Percentiles rank a stretch among this genome's conserved stretches.
These are phyloP conservation scores for Eupithecia subfuscata DNA, from an alignment of 2,888 invertebrate species.

Conservation along the genomic window DNA sequence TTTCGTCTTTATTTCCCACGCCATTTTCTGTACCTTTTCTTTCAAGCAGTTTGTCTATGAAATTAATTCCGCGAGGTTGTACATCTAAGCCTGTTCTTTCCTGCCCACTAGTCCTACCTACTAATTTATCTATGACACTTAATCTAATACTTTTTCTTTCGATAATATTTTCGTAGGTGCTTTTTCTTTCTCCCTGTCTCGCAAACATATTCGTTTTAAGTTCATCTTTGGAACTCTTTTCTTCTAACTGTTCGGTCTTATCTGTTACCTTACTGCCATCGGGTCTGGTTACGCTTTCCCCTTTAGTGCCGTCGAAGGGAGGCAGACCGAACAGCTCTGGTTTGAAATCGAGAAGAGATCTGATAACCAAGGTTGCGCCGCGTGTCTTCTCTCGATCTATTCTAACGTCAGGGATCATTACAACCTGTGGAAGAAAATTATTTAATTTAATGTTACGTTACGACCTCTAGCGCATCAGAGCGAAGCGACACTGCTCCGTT, in stretches of 20 bases:
- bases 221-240: neutral
- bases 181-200: neutral
- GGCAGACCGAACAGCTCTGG: conserved; percentile 94
- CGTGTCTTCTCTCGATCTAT: conserved; percentile 54
- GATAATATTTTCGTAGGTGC: neutral
- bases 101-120: neutral
- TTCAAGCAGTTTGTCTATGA: neutral
- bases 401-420: conserved; percentile 88
- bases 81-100: neutral
- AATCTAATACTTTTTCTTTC: neutral
- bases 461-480: neutral
- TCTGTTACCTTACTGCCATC: neutral
- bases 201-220: neutral
- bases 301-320: conserved; percentile 66
- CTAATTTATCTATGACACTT: neutral
- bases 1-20: neutral
- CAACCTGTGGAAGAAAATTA: conserved; percentile 67
- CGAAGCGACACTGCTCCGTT: no score
- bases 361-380: conserved; percentile 86
- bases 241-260: neutral
- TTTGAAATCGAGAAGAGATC: conserved; percentile 89
- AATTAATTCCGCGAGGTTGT: neutral
- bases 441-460: neutral
- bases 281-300: neutral
- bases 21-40: neutral